Evolutionary conservation across 30 jellyfish, hydroid and myxozoan genomes (phyloP).

Genomic region (Sanderia malayensis): DNA sequence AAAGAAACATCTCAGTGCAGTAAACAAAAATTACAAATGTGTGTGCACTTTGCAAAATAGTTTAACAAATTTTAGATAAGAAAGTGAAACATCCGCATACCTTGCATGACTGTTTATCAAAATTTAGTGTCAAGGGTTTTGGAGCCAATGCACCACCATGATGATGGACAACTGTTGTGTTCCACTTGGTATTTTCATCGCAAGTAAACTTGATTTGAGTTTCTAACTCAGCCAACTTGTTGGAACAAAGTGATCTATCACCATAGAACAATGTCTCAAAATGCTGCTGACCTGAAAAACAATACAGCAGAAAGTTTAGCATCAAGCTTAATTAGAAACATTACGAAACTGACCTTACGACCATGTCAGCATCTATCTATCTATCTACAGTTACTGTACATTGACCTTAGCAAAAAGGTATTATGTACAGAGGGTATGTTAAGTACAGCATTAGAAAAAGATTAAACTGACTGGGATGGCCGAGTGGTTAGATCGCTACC

Average conservation of each 20-base stretch:
- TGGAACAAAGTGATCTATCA: slow-evolving; percentile 36
- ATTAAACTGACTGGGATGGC: no score
- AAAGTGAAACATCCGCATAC: slow-evolving; percentile 31
- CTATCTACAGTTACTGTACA: no score
- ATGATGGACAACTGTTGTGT: slow-evolving; percentile 47
- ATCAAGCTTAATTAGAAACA: no score
- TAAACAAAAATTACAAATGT: neutral
- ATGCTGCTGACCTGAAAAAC: slow-evolving; percentile 26
- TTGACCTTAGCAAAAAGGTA: no score
- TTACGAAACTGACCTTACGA: no score
- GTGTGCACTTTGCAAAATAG: neutral
- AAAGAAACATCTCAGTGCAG: neutral
- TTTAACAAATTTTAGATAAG: neutral
- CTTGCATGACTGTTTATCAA: slow-evolving; percentile 46
- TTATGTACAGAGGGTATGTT: no score
- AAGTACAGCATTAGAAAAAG: no score
- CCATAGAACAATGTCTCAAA: slow-evolving; percentile 58
- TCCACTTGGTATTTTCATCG: slow-evolving; percentile 58
- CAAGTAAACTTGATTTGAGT: slow-evolving; percentile 52
- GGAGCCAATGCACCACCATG: slow-evolving; percentile 81
- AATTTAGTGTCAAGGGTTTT: slow-evolving; percentile 43
- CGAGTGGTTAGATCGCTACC: no score
- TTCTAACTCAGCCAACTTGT: slow-evolving; percentile 7
- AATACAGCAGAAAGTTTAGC: neutral
- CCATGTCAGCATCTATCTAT: no score